phyloP scores from a whole-genome alignment of 2,888 invertebrate species.

The Leptinotarsa juncta region DNA sequence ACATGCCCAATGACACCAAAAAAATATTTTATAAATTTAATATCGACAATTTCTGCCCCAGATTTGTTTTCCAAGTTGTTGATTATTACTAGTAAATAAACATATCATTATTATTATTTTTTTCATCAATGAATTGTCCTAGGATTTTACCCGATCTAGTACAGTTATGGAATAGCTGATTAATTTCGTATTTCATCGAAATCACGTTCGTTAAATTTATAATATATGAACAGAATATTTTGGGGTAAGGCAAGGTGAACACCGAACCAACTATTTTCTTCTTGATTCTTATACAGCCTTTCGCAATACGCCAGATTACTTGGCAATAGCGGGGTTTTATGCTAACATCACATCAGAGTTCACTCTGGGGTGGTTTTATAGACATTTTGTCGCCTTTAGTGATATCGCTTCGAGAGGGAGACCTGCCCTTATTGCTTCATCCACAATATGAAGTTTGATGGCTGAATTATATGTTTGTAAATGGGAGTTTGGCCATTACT shows the following conservation, averaged over 20 bases:
- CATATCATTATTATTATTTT: no score
- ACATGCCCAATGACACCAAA: no score
- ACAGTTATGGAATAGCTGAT: no score
- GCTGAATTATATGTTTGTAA: constrained; percentile 37
- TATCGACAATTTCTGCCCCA: no score
- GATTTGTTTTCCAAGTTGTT: no score
- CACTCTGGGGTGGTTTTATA: constrained; percentile 56
- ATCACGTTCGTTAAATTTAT: neutral
- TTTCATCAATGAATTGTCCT: no score
- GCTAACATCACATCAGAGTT: constrained; percentile 51
- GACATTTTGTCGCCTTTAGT: constrained; percentile 58
- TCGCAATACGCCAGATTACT: constrained; percentile 35
- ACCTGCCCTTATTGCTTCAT: constrained; percentile 54
- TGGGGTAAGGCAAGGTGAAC: neutral
- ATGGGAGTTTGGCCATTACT: neutral
- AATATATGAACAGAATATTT: neutral
- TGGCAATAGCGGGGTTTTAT: constrained; percentile 34
- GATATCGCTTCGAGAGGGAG: constrained; percentile 53
- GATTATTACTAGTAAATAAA: no score
- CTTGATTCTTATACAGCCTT: constrained; percentile 30
- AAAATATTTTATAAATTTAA: no score
- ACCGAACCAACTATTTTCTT: neutral
- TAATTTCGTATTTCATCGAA: neutral
- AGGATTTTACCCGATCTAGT: no score
- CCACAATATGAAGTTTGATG: constrained; percentile 51